Percentiles rank a stretch among this genome's conserved stretches.
phyloP scores from a whole-genome alignment of 2,113 vertebrate genomes.

The Uria aalge region DNA sequence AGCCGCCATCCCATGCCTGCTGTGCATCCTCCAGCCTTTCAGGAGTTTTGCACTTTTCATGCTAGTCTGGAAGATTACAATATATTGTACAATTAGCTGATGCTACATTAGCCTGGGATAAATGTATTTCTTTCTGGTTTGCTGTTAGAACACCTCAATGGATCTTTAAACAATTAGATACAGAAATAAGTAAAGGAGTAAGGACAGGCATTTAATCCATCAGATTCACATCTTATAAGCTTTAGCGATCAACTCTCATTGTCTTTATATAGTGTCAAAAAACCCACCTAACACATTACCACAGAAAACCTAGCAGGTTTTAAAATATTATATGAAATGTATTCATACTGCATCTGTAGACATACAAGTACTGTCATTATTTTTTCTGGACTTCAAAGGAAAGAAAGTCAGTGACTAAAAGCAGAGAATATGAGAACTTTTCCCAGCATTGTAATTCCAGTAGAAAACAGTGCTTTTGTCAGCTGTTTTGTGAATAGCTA shows the following conservation, averaged over 20 bases:
- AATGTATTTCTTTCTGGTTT: neutral
- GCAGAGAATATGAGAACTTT: neutral
- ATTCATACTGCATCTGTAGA: neutral
- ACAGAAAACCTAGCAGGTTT: neutral
- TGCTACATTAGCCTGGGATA: neutral
- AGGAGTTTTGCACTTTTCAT: neutral
- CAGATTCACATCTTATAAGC: neutral
- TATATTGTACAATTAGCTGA: neutral
- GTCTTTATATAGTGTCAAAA: neutral
- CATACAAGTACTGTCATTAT: neutral
- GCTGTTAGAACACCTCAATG: neutral
- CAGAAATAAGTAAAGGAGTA: neutral
- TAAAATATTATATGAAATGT: neutral
- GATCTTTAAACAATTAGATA: neutral
- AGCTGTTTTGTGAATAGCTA: neutral
- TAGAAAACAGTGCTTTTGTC: neutral
- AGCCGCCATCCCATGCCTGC: rapidly evolving
- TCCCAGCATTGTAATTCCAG: neutral
- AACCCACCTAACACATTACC: neutral
- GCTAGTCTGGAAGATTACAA: neutral
- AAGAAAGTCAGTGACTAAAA: neutral
- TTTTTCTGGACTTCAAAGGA: neutral
- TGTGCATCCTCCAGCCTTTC: neutral
- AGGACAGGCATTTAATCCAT: neutral
- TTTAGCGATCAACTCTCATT: neutral